These are phyloP conservation scores for Apotomis capreana DNA, from an alignment of 2,888 invertebrate species.

Conservation along the genomic window DNA sequence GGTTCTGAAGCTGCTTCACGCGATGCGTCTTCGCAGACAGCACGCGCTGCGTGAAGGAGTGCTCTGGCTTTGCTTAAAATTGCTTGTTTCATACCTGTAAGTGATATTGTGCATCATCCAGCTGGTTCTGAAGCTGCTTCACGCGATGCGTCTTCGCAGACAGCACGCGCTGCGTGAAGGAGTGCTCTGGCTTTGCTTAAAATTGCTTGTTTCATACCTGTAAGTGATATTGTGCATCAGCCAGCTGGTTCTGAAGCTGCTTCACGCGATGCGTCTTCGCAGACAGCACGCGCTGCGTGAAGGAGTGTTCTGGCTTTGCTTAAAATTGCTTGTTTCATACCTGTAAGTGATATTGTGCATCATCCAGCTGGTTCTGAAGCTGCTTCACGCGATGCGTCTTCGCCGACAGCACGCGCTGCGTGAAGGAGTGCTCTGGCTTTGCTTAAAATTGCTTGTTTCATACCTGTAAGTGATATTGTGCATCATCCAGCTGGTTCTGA, in stretches of 20 bases:
- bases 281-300: slow-evolving; percentile 87
- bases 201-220: too few species aligned
- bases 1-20: slow-evolving; percentile 90
- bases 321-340: slow-evolving; percentile 67
- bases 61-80: slow-evolving; percentile 60
- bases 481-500: slow-evolving; percentile 91
- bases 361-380: slow-evolving; percentile 90
- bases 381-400: slow-evolving; percentile 89
- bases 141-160: slow-evolving; percentile 90
- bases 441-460: slow-evolving; percentile 62
- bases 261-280: slow-evolving; percentile 90
- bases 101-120: slow-evolving; percentile 90
- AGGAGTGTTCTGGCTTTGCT: slow-evolving; percentile 64
- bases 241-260: slow-evolving; percentile 90
- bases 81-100: slow-evolving; percentile 84
- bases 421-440: slow-evolving; percentile 66
- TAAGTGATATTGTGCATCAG: slow-evolving; percentile 77
- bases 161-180: slow-evolving; percentile 85
- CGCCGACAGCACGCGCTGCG: slow-evolving; percentile 89
- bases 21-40: slow-evolving; percentile 90
- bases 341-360: slow-evolving; percentile 90
- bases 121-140: slow-evolving; percentile 90
- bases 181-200: slow-evolving; percentile 64
- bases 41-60: slow-evolving; percentile 84
- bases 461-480: slow-evolving; percentile 90